A percentile compares a stretch with the other conserved stretches of the same genome.
Evolutionary conservation across 2,888 invertebrate species (phyloP).

Genomic region (Dilophus febrilis): DNA sequence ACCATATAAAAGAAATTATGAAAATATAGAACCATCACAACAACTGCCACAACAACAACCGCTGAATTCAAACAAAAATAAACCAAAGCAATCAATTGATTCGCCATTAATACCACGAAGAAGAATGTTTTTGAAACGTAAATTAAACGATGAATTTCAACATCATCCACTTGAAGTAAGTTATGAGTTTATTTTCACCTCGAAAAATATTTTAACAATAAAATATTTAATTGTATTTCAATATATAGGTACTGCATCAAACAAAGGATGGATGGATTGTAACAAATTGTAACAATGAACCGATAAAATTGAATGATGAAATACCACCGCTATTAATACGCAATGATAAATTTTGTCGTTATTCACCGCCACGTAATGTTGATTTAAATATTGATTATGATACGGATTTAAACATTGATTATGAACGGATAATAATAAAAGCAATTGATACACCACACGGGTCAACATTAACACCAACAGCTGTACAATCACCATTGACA

Average conservation of each 20-base stretch:
- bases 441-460: no score
- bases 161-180: constrained; percentile 2
- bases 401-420: no score
- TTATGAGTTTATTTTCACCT: no score
- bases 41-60: no score
- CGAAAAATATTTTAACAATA: no score
- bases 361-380: no score
- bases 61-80: no score
- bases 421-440: no score
- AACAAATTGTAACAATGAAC: constrained; percentile 7
- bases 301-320: neutral
- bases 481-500: neutral
- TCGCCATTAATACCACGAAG: constrained; percentile 22
- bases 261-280: constrained; percentile 14
- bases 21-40: no score
- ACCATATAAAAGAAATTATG: constrained; percentile 33
- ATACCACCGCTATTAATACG: constrained; percentile 2
- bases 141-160: constrained; percentile 20
- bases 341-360: no score
- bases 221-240: no score
- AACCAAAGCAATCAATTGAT: constrained; percentile 17
- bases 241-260: neutral
- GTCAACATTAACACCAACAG: neutral
- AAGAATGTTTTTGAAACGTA: constrained; percentile 29
- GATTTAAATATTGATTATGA: no score